These are phyloP conservation scores for Sitta europaea DNA, from an alignment of 2,113 vertebrate genomes.

Conservation along the genomic window DNA sequence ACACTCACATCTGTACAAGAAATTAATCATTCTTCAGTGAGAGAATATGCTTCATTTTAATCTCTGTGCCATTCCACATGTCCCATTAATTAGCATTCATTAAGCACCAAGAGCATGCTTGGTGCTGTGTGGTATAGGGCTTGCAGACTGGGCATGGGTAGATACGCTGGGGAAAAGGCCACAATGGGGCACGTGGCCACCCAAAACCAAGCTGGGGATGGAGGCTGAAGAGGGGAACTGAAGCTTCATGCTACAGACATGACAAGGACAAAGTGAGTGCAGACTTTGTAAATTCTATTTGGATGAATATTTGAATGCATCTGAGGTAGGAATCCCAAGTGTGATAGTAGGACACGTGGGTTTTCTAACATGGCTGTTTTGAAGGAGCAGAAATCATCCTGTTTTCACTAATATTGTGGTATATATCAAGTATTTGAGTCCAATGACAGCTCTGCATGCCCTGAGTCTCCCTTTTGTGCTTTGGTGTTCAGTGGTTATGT, in stretches of 20 bases:
- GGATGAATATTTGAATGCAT: background rate
- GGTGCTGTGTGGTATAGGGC: background rate
- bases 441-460: rapidly evolving
- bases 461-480: background rate
- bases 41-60: constrained; percentile 14
- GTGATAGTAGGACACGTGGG: background rate
- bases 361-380: background rate
- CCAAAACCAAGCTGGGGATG: background rate
- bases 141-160: background rate
- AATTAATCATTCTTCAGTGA: constrained; percentile 24
- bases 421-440: background rate
- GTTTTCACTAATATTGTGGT: background rate
- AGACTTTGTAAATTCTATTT: background rate
- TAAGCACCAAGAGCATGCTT: background rate
- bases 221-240: background rate
- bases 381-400: background rate
- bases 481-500: background rate
- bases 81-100: background rate
- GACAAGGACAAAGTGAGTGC: background rate
- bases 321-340: background rate
- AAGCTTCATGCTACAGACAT: background rate
- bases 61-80: background rate
- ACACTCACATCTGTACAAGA: constrained; percentile 14
- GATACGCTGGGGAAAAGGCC: background rate
- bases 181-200: rapidly evolving